Conservation (phyloP, 2,797 vertebrate genomes). For the Coccyzus lansbergi region DNA sequence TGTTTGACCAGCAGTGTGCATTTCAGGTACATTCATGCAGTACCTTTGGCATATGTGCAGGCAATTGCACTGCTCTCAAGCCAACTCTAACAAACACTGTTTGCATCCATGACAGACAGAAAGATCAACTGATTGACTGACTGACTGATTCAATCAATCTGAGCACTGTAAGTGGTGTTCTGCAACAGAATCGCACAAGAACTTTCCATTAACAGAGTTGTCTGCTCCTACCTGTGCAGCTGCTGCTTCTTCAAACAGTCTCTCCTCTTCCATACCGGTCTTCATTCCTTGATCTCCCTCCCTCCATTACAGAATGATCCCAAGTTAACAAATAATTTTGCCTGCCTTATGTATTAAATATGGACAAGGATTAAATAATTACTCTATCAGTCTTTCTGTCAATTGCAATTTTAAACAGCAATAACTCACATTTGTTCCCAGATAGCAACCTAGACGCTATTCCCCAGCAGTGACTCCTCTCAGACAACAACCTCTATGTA, state of each 20-base stretch:
- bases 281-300: not conserved
- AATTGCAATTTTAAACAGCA: not conserved
- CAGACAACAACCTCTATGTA: accelerated
- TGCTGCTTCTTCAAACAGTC: not conserved
- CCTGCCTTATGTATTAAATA: not conserved
- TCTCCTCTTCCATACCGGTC: not conserved
- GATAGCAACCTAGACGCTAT: accelerated
- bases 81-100: too few species aligned
- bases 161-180: not conserved
- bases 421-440: accelerated
- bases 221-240: not conserved
- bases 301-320: not conserved
- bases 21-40: accelerated
- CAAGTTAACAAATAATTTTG: not conserved
- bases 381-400: too few species aligned
- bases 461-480: not conserved
- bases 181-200: not conserved
- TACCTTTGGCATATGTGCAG: not conserved
- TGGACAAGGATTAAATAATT: accelerated
- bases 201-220: not conserved
- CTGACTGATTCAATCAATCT: accelerated
- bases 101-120: accelerated
- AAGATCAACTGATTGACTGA: accelerated
- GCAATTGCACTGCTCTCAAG: not conserved
- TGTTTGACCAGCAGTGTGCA: accelerated